Evolutionary conservation across 2,113 vertebrate genomes (phyloP), one percentile per base, ranked within the genome.

Genomic region (Varanus salvator): DNA sequence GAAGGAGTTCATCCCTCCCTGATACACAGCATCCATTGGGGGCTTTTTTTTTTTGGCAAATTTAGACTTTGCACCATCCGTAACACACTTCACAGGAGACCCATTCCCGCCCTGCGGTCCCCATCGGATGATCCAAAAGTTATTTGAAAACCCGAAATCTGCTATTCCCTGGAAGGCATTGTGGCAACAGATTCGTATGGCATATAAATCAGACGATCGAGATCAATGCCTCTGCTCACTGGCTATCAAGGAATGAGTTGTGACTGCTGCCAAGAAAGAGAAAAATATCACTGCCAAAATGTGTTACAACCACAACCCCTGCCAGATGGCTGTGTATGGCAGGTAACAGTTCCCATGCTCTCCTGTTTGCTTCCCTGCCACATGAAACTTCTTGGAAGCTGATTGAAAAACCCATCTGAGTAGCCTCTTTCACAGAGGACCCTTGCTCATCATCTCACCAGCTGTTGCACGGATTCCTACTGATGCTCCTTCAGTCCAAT

Each of bases 311-410:
- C 92, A 95, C 87, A 88, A 92, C 85, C 82, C 90, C 52, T 92
- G 88, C 82, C 90, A 84, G 92, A 95, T 96, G 96, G 95, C 92
- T 96, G 89, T 93, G 93, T 90, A 91, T 86, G 21, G 96, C 94
- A 96, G 91, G 94, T 93, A 96, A 94, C 93, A 96, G 96, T 95
- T 94, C 93, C 93, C 87, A 94, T 96, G 92, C 93, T 88, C 93
- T 89, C 94, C 91, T 94, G 82, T 94, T 95, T 95, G 94, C 94
- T 94, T 88, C 92, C 93, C 92, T 89, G 88, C 94, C 94, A 94
- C 54, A 71, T 90, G 91, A 90, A 97, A 97, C 95, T 95, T 95
- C 90, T 93, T 80, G 76, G 92, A 90, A 83, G 80, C 66, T 60
- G 74, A 92, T 88, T 93, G 91, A 87, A 88, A 52, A 91, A 81